Conservation (phyloP, 1,140 invertebrate species). For the Drosophila albomicans region DNA sequence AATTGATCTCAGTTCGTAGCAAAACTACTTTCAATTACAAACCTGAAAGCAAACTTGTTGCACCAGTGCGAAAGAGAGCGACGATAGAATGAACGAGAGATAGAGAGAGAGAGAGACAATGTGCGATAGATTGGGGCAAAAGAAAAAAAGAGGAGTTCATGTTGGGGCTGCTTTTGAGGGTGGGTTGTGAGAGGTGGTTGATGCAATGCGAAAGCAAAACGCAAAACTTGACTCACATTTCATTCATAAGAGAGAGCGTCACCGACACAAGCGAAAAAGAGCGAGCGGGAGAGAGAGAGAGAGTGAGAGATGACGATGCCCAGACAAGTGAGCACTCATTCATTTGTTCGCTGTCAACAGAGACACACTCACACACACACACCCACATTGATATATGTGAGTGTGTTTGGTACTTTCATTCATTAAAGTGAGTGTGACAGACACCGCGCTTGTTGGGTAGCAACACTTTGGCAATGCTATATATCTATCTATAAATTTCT, state of each 20-base stretch:
- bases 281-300: background rate
- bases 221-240: constrained; percentile 55
- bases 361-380: constrained; percentile 28
- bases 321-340: constrained; percentile 52
- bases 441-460: constrained; percentile 22
- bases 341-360: constrained; percentile 51
- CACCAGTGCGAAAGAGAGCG: background rate
- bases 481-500: background rate
- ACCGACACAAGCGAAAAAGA: constrained; percentile 5
- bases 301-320: constrained; percentile 31
- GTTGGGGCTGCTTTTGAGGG: constrained; percentile 1
- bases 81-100: background rate
- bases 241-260: constrained; percentile 59
- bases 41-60: constrained; percentile 7
- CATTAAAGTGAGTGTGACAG: constrained; percentile 62
- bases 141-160: background rate
- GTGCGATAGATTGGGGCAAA: too few species aligned
- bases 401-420: constrained; percentile 63
- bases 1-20: background rate
- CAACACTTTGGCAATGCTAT: constrained; percentile 35
- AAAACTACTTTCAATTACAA: background rate
- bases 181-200: background rate
- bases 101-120: background rate
- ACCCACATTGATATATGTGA: constrained; percentile 17
- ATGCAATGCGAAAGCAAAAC: constrained; percentile 32